Base-by-base conservation (phyloP, 2,888 invertebrate species). In the Idaea straminata region DNA sequence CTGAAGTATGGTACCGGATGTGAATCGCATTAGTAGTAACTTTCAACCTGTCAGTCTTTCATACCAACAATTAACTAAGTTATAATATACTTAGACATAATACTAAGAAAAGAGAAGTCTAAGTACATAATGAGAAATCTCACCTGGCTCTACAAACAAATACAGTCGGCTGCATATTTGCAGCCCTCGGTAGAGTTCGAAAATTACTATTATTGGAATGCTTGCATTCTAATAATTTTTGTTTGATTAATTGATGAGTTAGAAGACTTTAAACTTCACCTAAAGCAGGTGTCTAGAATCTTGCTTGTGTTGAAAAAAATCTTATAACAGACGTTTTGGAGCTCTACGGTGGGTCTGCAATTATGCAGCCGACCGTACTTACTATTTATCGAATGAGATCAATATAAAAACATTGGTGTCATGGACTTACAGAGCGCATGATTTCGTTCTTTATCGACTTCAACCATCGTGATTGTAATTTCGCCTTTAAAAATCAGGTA, bases 371-470 rank as follows among this genome's bases (percentile, higher is more conserved):
- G n/a, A n/a, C n/a, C n/a, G 67, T 69, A 68, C 64, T 69, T 69
- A 68, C 73, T 79, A 80, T 79, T 80, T 77, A 81, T 71, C 72
- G 72, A 74, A 74, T 75, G 72, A 75, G 76, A 78, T 75, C 75
- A 69, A 76, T 75, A 76, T 77, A 77, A 84, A 79, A 86, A 76
- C 79, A 87, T 83, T 75, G 79, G 82, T 89, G 89, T 89, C 88
- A 90, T 79, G 88, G 89, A 81, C 88, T 79, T 78, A 64, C 70
- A 77, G 78, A 78, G 85, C 83, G 82, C 86, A 80, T 85, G 85
- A 84, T 82, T 82, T 79, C 73, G 80, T 78, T 79, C 76, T 80
- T 77, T 75, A 77, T 66, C 76, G 72, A 74, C 74, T 73, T 69
- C 75, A 69, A 79, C 66, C 74, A 67, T 81, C 79, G 74, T 76